Evolutionary conservation across 1,140 invertebrate species (phyloP), one percentile per base, ranked within the genome.

Genomic region (Archivesica marissinica): DNA sequence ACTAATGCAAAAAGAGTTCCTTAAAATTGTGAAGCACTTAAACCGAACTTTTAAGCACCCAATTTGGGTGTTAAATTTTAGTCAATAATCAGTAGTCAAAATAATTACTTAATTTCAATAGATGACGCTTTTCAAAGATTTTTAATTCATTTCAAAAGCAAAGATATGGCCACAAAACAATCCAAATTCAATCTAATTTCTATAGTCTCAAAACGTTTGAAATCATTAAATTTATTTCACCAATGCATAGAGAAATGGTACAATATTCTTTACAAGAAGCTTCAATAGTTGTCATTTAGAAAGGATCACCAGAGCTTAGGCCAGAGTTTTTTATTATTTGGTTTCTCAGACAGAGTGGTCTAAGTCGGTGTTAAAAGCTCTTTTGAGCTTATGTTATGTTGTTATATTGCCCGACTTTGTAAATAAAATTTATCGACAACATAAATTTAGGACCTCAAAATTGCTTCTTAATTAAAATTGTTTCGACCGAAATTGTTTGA

Each of bases 61-160:
- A 79, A 79, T 83, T 72, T 72, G 54, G 33, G 75, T 83, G 80
- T 75, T 83, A 74, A 83, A 64, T 38, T 83, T 74, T 25, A 17
- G 35, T 15, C 11, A 17, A 83, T 75, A 83, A 83, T 83, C 68
- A 83, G 47, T 75, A 83, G 80, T 74, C 44, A 83, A 83, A 83
- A 83, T 83, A 83, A 83, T 83, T 68, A 64, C 70, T 83, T 75
- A 61, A 83, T 44, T 83, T 83, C 52, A 74, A 74, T 74, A 30
- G 70, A 50, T 47, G 15, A 47, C 38, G 30, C 41, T 50, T 56
- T 83, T 83, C 54, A 61, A 30, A 75, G 35, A 54, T 75, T 61
- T 41, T 83, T 75, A 83, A 83, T 83, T 83, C 80, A 75, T 56
- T 39, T 83, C 70, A 83, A 74, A n/a, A 56, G 80, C 23, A 83